Percentiles rank a stretch among this genome's conserved stretches.
These are phyloP conservation scores for Austrolebias charrua DNA, from an alignment of 2,797 vertebrate genomes.

Conservation along the genomic window DNA sequence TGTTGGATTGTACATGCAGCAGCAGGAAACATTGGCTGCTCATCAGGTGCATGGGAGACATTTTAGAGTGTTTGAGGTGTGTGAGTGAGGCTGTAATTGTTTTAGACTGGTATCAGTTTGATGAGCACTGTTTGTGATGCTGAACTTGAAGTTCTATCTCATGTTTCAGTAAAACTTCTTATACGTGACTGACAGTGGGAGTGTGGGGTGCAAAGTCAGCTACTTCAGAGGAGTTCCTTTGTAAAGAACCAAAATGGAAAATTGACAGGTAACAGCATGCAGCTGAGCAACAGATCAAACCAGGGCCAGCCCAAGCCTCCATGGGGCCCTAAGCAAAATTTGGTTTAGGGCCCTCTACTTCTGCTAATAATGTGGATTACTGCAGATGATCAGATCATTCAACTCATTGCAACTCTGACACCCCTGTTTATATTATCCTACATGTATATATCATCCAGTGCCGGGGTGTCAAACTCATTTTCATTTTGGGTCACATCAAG, in stretches of 20 bases:
- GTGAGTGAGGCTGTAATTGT: constrained; percentile 9
- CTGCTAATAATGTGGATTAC: no score
- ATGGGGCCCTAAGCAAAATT: no score
- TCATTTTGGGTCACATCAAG: no score
- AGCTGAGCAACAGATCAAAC: not conserved
- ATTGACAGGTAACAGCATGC: constrained; percentile 72
- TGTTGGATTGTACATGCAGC: constrained; percentile 40
- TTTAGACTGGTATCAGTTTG: not conserved
- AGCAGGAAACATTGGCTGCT: constrained; percentile 28
- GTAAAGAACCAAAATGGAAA: constrained; percentile 83
- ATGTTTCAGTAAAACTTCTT: constrained; percentile 63
- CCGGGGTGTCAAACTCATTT: no score
- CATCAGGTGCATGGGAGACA: constrained; percentile 4
- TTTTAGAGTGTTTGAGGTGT: constrained; percentile 9
- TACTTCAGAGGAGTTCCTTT: constrained; percentile 75
- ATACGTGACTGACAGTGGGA: constrained; percentile 82
- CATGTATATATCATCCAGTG: no score
- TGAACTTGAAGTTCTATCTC: constrained; percentile 13
- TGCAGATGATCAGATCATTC: no score
- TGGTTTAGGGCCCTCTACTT: no score
- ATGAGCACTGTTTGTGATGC: not conserved
- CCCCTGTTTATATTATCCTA: no score
- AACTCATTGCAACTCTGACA: no score
- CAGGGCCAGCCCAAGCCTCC: no score
- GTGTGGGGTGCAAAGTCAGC: constrained; percentile 77